A percentile compares a stretch with the other conserved stretches of the same genome.
These are phyloP conservation scores for Drosophila melanogaster DNA, from an alignment of 1,140 invertebrate species.

Conservation along the genomic window Release_6_plus_ISO1_MT NT_033777.3:13180001-13180500, in stretches of 20 bases:
- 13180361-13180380: slow-evolving; percentile 53
- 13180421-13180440: slow-evolving; percentile 30
- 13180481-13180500: slow-evolving; percentile 22
- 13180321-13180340: slow-evolving; percentile 82
- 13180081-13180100: slow-evolving; percentile 35
- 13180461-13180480: slow-evolving; percentile 8
- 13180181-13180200: slow-evolving; percentile 36
- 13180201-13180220: slow-evolving; percentile 39
- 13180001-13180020: slow-evolving; percentile 69
- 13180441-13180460: slow-evolving; percentile 37
- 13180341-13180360: slow-evolving; percentile 57
- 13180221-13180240: slow-evolving; percentile 6
- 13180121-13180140: slow-evolving; percentile 43
- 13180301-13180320: slow-evolving; percentile 77
- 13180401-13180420: slow-evolving; percentile 15
- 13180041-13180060: slow-evolving; percentile 77
- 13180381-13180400: slow-evolving; percentile 49
- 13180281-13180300: slow-evolving; percentile 32
- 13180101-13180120: slow-evolving; percentile 57
- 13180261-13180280: slow-evolving; percentile 69
- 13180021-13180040: slow-evolving; percentile 62
- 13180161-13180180: slow-evolving; percentile 53
- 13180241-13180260: slow-evolving; percentile 8
- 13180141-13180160: slow-evolving; percentile 55
- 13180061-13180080: slow-evolving; percentile 56